Percentiles rank a stretch among this genome's conserved stretches.
Evolutionary conservation across 2,888 invertebrate genomes (phyloP).

Genomic region (Trissolcus brochymenae): DNA sequence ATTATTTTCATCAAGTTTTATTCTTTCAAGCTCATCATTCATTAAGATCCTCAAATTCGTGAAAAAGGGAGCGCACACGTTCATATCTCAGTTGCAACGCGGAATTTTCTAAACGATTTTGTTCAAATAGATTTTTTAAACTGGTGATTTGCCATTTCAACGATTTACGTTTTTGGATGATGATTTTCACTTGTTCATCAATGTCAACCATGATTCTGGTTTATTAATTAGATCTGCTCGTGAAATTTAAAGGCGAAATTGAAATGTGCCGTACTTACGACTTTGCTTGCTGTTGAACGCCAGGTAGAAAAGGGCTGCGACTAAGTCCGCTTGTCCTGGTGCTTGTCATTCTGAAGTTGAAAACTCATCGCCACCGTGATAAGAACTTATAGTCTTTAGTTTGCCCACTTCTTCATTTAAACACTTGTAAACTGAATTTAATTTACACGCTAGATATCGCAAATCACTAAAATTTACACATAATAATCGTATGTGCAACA

Average conservation of each 20-base stretch:
- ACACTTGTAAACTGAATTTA: too few species aligned
- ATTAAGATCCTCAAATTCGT: conserved; percentile 7
- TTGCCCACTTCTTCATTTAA: too few species aligned
- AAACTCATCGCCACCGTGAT: too few species aligned
- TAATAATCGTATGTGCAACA: background rate
- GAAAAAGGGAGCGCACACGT: conserved; percentile 1
- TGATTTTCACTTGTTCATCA: background rate
- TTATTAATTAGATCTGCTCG: background rate
- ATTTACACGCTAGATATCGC: background rate
- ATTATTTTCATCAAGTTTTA: conserved; percentile 1
- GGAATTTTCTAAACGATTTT: background rate
- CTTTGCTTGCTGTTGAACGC: too few species aligned
- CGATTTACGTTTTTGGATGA: background rate
- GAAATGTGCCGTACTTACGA: background rate
- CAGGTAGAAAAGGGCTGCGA: too few species aligned
- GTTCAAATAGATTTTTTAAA: background rate
- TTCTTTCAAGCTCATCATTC: conserved; percentile 4
- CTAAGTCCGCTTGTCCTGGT: too few species aligned
- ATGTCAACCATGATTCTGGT: background rate
- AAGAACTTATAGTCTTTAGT: too few species aligned
- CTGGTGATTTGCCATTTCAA: background rate
- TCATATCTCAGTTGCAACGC: background rate
- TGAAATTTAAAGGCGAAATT: background rate
- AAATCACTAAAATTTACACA: background rate
- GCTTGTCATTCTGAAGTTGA: too few species aligned